Evolutionary conservation across 2,113 vertebrate species (phyloP), one percentile per base, ranked within the genome.

Genomic region (Phalacrocorax aristotelis): DNA sequence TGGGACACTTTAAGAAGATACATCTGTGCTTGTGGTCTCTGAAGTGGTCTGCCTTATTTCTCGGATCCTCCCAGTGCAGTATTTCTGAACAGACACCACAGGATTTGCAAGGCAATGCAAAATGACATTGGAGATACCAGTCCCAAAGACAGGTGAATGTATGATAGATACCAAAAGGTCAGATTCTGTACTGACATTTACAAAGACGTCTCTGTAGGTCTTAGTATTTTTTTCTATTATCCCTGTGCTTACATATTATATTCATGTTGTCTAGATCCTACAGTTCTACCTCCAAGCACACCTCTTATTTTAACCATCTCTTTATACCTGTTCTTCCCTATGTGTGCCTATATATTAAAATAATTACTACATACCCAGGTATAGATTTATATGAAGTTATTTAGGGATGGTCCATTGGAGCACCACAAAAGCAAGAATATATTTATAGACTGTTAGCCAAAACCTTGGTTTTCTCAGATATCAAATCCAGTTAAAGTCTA

Each of bases 171-270:
- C 49, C 49, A 65, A 96, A 97, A 97, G 95, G 96, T 97, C 95
- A 96, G 13, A 80, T 94, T 96, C 84, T 94, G 75, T 70, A 57
- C 82, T 97, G 95, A 97, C 95, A 97, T 97, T 97, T 97, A 96
- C 95, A 87, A 72, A 96, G 84, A 93, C 0, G 36, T 96, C 95
- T 96, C 96, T 88, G 86, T 94, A 95, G 95, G 78, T 90, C 85
- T 95, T 79, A 87, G 57, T 96, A 85, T 94, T 84, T 96, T 96
- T 96, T 95, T 65, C 92, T 93, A 54, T 96, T 96, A 93, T 96
- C 84, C 78, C 22, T 20, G 3, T 74, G 90, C 90, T 97, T 97
- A 77, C 15, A 23, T 93, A 93, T 88, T 93, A 86, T 96, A 96
- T 96, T 97, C 90, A 93, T 70, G 52, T 83, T 96, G 48, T 72